Conservation (phyloP, 2,797 vertebrate genomes). For the Pantherophis vulpinus region DNA sequence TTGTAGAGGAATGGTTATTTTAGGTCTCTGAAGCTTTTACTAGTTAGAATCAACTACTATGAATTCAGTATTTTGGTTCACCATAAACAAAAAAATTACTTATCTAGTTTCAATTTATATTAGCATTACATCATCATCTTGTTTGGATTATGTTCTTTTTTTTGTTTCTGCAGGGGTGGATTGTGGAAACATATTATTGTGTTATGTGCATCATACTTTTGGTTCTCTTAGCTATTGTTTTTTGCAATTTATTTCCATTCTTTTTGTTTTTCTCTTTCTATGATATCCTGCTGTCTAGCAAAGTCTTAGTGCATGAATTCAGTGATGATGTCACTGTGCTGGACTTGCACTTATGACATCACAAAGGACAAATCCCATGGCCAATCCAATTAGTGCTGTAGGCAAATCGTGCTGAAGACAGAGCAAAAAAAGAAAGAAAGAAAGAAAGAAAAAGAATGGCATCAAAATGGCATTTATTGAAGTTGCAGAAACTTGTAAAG, state of each 20-base stretch:
- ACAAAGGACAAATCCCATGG: not conserved
- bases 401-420: not conserved
- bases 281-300: not conserved
- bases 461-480: not conserved
- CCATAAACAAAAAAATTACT: not conserved
- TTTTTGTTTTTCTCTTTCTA: not conserved
- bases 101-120: not conserved
- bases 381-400: not conserved
- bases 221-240: not conserved
- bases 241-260: not conserved
- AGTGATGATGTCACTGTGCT: not conserved
- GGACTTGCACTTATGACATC: not conserved
- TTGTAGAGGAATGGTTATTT: not conserved
- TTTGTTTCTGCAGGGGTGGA: not conserved
- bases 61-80: not conserved
- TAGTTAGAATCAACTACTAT: not conserved
- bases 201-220: not conserved
- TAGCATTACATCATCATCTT: not conserved
- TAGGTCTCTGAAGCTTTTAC: not conserved
- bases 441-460: not conserved
- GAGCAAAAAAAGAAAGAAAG: not conserved
- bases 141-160: not conserved
- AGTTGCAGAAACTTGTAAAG: not conserved
- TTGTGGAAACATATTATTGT: not conserved
- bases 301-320: not conserved